Conservation (phyloP, 2,113 vertebrate species). For the Verasper variegatus region DNA sequence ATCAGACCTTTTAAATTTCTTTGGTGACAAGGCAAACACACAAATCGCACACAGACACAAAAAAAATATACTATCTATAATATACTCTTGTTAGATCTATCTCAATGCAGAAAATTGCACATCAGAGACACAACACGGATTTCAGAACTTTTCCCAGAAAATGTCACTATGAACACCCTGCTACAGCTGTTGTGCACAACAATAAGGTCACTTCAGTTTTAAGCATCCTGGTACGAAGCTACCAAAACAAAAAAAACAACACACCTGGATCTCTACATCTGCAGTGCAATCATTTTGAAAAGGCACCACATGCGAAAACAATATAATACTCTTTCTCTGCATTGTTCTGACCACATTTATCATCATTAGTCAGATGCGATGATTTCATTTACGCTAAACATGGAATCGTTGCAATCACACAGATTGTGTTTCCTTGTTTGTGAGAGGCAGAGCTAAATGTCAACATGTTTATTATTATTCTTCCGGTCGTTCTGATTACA, state of each 20-base stretch:
- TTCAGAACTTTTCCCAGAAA: conserved; percentile 39
- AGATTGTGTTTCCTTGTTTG: neutral
- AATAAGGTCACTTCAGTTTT: conserved; percentile 63
- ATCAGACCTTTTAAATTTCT: conserved; percentile 28
- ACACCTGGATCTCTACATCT: conserved; percentile 37
- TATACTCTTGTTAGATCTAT: neutral
- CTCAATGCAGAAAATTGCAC: conserved; percentile 32
- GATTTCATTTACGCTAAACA: neutral
- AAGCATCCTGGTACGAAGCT: conserved; percentile 20
- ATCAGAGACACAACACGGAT: conserved; percentile 11
- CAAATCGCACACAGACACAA: conserved; percentile 18
- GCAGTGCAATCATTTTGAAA: conserved; percentile 46
- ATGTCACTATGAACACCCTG: conserved; percentile 36
- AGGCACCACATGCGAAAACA: conserved; percentile 36
- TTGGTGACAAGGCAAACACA: conserved; percentile 21
- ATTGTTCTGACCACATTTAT: conserved; percentile 2
- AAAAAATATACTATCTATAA: conserved; percentile 5
- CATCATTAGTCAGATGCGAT: neutral
- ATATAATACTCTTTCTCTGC: conserved; percentile 4
- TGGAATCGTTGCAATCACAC: neutral
- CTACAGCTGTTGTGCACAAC: conserved; percentile 46
- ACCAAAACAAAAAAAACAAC: conserved; percentile 12
- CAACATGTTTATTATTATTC: neutral
- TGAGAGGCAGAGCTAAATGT: conserved; percentile 18
- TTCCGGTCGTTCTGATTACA: conserved; percentile 3